Conservation (phyloP, 2,888 invertebrate genomes). For the Parochlus steinenii region DNA sequence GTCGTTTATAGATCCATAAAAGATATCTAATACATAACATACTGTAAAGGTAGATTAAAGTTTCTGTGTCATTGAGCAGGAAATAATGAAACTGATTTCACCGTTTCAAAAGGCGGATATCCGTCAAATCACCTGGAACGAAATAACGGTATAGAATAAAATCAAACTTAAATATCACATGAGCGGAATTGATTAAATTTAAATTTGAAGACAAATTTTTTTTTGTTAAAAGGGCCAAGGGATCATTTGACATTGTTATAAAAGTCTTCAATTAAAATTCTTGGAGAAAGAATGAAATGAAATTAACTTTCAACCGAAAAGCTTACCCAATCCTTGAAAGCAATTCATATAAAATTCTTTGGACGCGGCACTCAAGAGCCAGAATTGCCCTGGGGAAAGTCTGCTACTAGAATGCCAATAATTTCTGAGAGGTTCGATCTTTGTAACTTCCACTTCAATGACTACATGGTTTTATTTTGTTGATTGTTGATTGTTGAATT, state of each 20-base stretch:
- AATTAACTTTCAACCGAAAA: too few species aligned
- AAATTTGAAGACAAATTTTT: too few species aligned
- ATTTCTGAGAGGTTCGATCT: slow-evolving; percentile 78
- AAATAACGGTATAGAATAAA: not conserved
- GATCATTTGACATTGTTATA: too few species aligned
- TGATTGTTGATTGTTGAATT: too few species aligned
- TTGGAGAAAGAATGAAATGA: too few species aligned
- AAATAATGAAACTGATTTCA: slow-evolving; percentile 84
- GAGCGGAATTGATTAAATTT: too few species aligned
- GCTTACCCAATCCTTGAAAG: slow-evolving; percentile 63
- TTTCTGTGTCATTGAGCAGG: slow-evolving; percentile 87
- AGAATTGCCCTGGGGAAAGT: slow-evolving; percentile 72
- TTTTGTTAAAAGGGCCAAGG: too few species aligned
- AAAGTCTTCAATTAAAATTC: too few species aligned
- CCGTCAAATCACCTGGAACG: slow-evolving; percentile 62
- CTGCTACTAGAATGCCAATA: slow-evolving; percentile 72
- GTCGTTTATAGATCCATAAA: too few species aligned
- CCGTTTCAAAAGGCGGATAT: slow-evolving; percentile 81
- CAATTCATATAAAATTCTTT: slow-evolving; percentile 59
- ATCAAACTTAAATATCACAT: too few species aligned
- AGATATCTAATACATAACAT: too few species aligned
- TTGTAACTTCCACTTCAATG: slow-evolving; percentile 51
- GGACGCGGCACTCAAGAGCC: slow-evolving; percentile 59
- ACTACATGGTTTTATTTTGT: too few species aligned
- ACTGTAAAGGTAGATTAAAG: slow-evolving; percentile 66